Evolutionary conservation across 2,888 invertebrate genomes (phyloP).

Genomic region (Zygogramma bicolorata): DNA sequence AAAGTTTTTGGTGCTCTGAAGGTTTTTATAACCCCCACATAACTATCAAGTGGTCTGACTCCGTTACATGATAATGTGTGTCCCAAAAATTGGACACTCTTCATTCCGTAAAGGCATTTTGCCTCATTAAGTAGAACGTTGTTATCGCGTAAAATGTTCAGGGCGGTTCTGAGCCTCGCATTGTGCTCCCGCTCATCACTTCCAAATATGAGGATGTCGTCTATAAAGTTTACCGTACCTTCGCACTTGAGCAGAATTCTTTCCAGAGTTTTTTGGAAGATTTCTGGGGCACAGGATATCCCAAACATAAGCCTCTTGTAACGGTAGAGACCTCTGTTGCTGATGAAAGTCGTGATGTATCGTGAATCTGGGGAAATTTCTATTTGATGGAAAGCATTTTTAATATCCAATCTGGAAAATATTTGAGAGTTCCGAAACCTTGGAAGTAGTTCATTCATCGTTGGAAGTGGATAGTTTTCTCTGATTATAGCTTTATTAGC

Average conservation of each 20-base stretch:
- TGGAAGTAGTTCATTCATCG: no score
- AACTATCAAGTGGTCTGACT: slow-evolving; percentile 19
- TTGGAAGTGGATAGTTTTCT: no score
- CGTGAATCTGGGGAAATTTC: no score
- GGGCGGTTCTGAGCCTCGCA: background rate
- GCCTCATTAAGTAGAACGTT: slow-evolving; percentile 9
- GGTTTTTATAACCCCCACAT: slow-evolving; percentile 28
- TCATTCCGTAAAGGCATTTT: slow-evolving; percentile 1
- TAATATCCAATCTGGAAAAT: no score
- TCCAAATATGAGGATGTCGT: background rate
- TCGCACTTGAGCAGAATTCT: background rate
- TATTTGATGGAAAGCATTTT: no score
- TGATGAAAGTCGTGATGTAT: background rate
- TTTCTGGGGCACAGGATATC: background rate
- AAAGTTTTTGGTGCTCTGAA: slow-evolving; percentile 38
- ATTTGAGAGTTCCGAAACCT: no score
- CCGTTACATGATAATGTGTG: slow-evolving; percentile 27
- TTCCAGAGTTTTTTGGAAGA: background rate
- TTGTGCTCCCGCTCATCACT: background rate
- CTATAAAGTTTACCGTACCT: background rate
- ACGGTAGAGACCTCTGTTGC: background rate
- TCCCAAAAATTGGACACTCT: slow-evolving; percentile 22
- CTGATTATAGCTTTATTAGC: no score
- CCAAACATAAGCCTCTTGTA: background rate
- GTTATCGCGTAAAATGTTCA: slow-evolving; percentile 2